Conservation (phyloP, 2,113 vertebrate species). For the Fulica atra region DNA sequence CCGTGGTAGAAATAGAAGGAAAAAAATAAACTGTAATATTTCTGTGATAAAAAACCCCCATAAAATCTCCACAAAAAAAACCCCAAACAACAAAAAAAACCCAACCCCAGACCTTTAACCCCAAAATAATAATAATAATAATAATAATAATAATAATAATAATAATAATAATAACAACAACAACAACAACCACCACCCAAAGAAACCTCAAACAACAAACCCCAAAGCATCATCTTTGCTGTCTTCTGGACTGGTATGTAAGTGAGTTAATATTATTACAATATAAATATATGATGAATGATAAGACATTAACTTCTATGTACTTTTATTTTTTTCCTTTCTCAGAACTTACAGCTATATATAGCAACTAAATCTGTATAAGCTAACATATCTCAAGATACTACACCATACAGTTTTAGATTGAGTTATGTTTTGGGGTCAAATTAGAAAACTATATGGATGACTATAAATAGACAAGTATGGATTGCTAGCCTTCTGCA, state of each 20-base stretch:
- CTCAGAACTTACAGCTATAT: neutral
- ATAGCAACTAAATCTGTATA: neutral
- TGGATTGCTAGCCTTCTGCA: neutral
- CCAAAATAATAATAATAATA: too few species aligned
- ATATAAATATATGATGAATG: neutral
- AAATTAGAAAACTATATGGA: neutral
- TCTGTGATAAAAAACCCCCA: neutral
- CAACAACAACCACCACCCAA: too few species aligned
- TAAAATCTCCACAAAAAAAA: too few species aligned
- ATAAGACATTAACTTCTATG: neutral
- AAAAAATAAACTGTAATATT: neutral
- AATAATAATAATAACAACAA: too few species aligned
- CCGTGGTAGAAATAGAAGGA: neutral
- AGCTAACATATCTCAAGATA: neutral
- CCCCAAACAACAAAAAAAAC: too few species aligned
- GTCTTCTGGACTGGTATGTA: neutral
- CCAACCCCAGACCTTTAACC: too few species aligned
- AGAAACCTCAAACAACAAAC: too few species aligned
- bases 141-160: too few species aligned
- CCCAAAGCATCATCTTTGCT: neutral
- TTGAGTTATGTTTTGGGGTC: neutral
- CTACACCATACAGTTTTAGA: neutral
- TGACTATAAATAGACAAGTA: neutral
- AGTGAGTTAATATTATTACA: neutral
- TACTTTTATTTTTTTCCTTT: neutral